Percentiles rank a stretch among this genome's conserved stretches.
phyloP scores from a whole-genome alignment of 2,888 invertebrate genomes.

The Emesis furor region DNA sequence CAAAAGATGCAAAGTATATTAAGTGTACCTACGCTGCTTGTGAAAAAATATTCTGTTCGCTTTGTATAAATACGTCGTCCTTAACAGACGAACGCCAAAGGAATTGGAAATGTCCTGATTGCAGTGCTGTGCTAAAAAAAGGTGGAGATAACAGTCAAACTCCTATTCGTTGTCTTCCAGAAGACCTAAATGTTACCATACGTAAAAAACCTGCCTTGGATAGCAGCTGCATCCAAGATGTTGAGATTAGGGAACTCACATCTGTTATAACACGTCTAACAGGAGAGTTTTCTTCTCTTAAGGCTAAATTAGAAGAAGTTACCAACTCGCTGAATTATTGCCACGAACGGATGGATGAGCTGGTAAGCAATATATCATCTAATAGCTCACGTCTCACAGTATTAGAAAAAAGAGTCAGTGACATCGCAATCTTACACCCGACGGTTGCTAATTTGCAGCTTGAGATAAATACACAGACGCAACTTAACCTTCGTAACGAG shows the following conservation, averaged over 20 bases:
- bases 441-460: conserved; percentile 3
- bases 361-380: neutral
- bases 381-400: conserved; percentile 13
- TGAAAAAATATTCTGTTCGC: neutral
- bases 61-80: neutral
- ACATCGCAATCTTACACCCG: conserved; percentile 9
- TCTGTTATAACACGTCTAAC: conserved; percentile 20
- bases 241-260: neutral
- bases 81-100: neutral
- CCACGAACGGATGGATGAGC: conserved; percentile 27
- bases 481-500: conserved; percentile 29
- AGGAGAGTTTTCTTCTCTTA: conserved; percentile 21
- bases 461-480: conserved; percentile 21
- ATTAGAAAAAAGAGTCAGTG: neutral
- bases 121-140: neutral
- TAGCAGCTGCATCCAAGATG: neutral
- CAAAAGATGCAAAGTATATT: neutral
- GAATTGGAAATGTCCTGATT: neutral
- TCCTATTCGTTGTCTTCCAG: neutral
- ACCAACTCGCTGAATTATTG: conserved; percentile 16
- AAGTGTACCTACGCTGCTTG: neutral
- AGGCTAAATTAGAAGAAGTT: conserved; percentile 19
- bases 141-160: neutral
- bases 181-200: neutral
- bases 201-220: neutral